A percentile compares a stretch with the other conserved stretches of the same genome.
These are phyloP conservation scores for Artibeus lituratus DNA, from an alignment of 2,797 vertebrate species.

Conservation along the genomic window DNA sequence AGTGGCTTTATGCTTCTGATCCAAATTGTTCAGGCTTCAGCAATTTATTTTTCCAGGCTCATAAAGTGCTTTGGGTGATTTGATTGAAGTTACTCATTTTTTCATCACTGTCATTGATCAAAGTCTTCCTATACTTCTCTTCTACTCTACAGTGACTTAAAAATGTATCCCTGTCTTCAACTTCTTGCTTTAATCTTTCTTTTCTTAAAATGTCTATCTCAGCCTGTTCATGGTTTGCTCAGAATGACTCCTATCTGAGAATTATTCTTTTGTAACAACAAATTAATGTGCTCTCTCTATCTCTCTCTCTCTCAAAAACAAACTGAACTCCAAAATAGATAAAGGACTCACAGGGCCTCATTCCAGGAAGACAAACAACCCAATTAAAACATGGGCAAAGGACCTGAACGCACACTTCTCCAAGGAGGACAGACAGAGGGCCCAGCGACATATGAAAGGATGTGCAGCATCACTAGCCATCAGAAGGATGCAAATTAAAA, in stretches of 20 bases:
- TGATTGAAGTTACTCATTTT: slow-evolving; percentile 63
- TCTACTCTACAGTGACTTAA: slow-evolving; percentile 53
- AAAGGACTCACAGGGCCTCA: too few relatives aligned
- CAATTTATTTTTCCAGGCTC: slow-evolving; percentile 40
- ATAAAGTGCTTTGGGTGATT: slow-evolving; percentile 49
- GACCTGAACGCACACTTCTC: too few relatives aligned
- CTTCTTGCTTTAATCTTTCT: slow-evolving; percentile 61
- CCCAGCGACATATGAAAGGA: too few relatives aligned
- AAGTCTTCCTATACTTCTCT: slow-evolving; percentile 39
- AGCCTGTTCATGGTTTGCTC: slow-evolving; percentile 22
- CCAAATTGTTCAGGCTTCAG: neutral
- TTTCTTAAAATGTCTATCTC: slow-evolving; percentile 34
- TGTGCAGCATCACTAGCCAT: too few relatives aligned
- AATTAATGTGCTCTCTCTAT: too few relatives aligned
- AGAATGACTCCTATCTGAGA: neutral
- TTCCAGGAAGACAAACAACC: too few relatives aligned
- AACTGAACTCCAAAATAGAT: too few relatives aligned
- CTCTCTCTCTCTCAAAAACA: too few relatives aligned
- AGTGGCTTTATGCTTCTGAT: slow-evolving; percentile 23
- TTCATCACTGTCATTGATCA: slow-evolving; percentile 56
- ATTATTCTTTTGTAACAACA: neutral
- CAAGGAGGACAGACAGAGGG: too few relatives aligned
- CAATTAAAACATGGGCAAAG: too few relatives aligned
- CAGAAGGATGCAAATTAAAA: too few relatives aligned
- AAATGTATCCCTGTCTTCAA: slow-evolving; percentile 31